phyloP scores from a whole-genome alignment of 1,140 invertebrate species.

The Chlorops oryzae region DNA sequence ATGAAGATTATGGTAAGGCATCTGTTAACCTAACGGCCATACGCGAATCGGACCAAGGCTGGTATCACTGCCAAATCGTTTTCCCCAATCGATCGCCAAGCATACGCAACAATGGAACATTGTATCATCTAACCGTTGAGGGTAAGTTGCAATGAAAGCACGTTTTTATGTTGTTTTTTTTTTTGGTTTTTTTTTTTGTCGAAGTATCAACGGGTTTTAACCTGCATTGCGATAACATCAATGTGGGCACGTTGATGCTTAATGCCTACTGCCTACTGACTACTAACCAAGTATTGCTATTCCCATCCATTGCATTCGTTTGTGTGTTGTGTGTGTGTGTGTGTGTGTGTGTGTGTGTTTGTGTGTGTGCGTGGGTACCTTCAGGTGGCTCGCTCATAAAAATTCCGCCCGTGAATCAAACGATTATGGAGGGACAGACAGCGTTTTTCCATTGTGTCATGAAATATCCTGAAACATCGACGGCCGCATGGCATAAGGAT shows the following conservation, averaged over 20 bases:
- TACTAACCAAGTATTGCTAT: background rate
- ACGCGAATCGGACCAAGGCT: constrained; percentile 79
- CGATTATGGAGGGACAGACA: constrained; percentile 75
- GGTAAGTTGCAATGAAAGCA: too few relatives aligned
- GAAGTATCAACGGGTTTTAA: too few relatives aligned
- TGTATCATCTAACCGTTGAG: constrained; percentile 79
- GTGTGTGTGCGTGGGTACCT: too few relatives aligned
- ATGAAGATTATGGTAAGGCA: constrained; percentile 60
- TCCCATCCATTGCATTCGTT: background rate
- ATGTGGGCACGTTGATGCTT: too few relatives aligned
- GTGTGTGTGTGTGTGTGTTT: too few relatives aligned
- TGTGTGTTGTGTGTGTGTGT: too few relatives aligned
- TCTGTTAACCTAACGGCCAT: constrained; percentile 87
- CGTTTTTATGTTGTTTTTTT: too few relatives aligned
- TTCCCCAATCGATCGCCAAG: constrained; percentile 82
- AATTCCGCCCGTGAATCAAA: constrained; percentile 80
- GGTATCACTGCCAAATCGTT: constrained; percentile 84
- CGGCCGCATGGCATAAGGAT: constrained; percentile 66
- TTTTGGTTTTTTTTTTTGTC: too few relatives aligned
- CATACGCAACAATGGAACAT: constrained; percentile 78
- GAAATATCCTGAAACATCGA: constrained; percentile 57
- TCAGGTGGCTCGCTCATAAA: constrained; percentile 40
- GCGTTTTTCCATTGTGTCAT: constrained; percentile 76
- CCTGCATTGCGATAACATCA: too few relatives aligned
- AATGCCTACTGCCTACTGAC: constrained; percentile 3